Evolutionary conservation across 1,140 invertebrate species (phyloP), one percentile per base, ranked within the genome.

Genomic region (Drosophila nigrodunni): DNA sequence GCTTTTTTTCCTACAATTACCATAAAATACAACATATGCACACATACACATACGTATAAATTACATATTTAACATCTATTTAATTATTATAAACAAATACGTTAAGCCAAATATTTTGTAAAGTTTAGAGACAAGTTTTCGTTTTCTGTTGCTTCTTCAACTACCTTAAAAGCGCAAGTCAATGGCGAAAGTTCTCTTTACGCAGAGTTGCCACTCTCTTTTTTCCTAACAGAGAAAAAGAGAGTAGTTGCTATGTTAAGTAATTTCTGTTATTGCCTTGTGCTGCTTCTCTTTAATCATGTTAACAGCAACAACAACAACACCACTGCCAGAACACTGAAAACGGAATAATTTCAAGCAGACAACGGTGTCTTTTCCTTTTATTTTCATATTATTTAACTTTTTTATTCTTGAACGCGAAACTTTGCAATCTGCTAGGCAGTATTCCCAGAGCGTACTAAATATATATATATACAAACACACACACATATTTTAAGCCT

Each of bases 51-150:
- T 80, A 87, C 78, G 70, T 82, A 87, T 83, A 88, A 79, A 86
- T 82, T 80, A 86, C 69, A 82, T 57, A 82, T 75, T 68, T 68
- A 82, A 74, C 61, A 80, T 81, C 69, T 89, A 89, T 83, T 83
- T 88, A 83, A 88, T 78, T 78, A 87, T 76, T 71, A 89, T 89
- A 89, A 89, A 80, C 74, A 74, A 83, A 88, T 89, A 87, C 76
- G 66, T 87, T 87, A 88, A 88, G 83, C 83, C 85, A 89, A 88
- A 83, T 88, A 88, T 74, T 83, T 87, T 39, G 7, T 83, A 88
- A 74, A 35, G 62, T 49, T 80, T 77, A 82, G 74, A 70, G 44
- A 77, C 68, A 85, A 76, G 68, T 61, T 68, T 75, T 54, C 58
- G 13, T 61, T 68, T 70, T 54, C 59, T 21, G 34, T 61, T 37